Evolutionary conservation across 1,140 invertebrate species (phyloP).

Genomic region (Diachasma alloeum): DNA sequence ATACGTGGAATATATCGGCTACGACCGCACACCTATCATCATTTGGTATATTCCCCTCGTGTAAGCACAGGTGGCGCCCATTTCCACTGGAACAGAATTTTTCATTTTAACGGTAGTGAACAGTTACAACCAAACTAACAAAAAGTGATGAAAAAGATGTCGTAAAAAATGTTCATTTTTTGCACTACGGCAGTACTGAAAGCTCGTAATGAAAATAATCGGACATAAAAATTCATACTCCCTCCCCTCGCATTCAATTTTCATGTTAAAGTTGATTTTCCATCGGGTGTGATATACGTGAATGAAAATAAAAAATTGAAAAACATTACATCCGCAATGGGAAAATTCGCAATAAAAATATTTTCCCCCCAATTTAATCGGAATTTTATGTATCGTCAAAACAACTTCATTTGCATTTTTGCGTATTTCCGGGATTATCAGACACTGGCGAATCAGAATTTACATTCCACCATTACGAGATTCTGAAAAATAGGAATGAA

Average conservation of each 20-base stretch:
- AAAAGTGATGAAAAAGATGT: background rate
- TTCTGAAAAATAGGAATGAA: background rate
- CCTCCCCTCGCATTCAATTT: background rate
- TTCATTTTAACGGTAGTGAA: no score
- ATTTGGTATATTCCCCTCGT: background rate
- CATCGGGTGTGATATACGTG: background rate
- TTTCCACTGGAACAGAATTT: background rate
- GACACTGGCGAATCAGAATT: background rate
- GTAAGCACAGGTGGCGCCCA: background rate
- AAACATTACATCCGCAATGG: background rate
- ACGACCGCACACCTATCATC: background rate
- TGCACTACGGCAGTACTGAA: background rate
- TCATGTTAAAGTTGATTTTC: background rate
- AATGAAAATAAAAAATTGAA: background rate
- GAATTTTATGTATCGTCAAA: background rate
- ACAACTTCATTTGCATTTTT: background rate
- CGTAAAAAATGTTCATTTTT: background rate
- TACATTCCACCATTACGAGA: background rate
- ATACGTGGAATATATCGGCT: background rate
- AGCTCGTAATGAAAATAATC: background rate
- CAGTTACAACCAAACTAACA: background rate
- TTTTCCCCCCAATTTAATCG: background rate
- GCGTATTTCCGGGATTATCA: background rate
- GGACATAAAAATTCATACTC: background rate
- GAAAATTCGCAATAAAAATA: background rate